Conservation (phyloP, 2,113 vertebrate species). For the Tupaia chinensis region DNA sequence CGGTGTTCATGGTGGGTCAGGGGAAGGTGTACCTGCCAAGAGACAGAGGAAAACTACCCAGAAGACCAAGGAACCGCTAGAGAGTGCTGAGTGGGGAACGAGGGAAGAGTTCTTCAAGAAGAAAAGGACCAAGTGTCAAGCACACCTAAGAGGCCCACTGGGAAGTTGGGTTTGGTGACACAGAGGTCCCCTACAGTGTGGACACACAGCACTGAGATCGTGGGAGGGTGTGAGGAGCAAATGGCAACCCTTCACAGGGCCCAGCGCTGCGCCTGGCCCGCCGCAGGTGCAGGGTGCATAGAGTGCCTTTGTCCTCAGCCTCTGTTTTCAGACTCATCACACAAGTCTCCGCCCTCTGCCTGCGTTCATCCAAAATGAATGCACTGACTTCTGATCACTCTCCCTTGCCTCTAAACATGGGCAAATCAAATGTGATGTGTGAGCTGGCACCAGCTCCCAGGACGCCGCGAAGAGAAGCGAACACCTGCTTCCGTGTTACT, state of each 20-base stretch:
- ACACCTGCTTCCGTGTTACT: neutral
- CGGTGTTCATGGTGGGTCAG: too few relatives aligned
- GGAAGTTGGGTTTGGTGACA: neutral
- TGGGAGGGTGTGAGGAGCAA: neutral
- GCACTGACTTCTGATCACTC: neutral
- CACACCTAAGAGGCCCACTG: neutral
- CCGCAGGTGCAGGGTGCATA: neutral
- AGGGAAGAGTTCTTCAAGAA: neutral
- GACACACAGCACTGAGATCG: neutral
- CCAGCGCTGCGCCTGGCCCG: neutral
- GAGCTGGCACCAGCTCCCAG: conserved; percentile 50
- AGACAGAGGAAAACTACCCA: neutral
- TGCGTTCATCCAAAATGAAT: conserved; percentile 51
- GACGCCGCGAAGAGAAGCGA: neutral
- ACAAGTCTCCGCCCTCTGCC: conserved; percentile 12
- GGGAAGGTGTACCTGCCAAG: neutral
- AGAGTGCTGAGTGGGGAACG: neutral
- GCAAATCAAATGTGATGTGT: conserved; percentile 38
- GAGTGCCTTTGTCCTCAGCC: neutral
- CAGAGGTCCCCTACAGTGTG: neutral
- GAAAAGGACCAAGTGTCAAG: neutral
- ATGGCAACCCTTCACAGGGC: neutral
- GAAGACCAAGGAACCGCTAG: neutral
- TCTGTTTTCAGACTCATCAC: neutral
- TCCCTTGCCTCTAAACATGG: conserved; percentile 19